phyloP scores from a whole-genome alignment of 2,797 vertebrate genomes.

The Uromys caudimaculatus region DNA sequence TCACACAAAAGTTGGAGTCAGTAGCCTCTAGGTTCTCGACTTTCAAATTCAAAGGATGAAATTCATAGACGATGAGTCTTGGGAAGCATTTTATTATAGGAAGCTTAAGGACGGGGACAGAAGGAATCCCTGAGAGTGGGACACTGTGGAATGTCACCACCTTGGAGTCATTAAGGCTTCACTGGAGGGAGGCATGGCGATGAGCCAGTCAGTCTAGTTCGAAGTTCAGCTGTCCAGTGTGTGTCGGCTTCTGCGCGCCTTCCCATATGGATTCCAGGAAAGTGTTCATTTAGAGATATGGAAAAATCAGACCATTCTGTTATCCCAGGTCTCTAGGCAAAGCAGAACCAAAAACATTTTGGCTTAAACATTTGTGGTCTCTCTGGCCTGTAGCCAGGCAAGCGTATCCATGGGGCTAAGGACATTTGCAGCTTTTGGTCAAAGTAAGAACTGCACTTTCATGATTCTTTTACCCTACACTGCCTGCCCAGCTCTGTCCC shows the following conservation, averaged over 20 bases:
- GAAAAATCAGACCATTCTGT: neutral
- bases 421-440: neutral
- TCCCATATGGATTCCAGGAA: neutral
- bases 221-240: neutral
- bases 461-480: neutral
- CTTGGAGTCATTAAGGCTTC: neutral
- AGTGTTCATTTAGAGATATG: neutral
- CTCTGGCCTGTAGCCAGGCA: neutral
- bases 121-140: neutral
- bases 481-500: neutral
- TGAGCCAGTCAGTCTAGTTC: neutral
- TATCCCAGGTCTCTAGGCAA: neutral
- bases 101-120: neutral
- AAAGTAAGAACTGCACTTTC: neutral
- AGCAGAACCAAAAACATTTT: neutral
- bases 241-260: neutral
- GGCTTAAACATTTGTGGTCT: neutral
- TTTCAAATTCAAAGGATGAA: neutral
- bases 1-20: neutral
- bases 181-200: neutral
- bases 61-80: neutral
- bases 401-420: neutral
- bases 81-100: neutral
- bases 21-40: neutral
- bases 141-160: neutral